phyloP scores from a whole-genome alignment of 2,888 invertebrate species.

The Cerceris ruficornis region DNA sequence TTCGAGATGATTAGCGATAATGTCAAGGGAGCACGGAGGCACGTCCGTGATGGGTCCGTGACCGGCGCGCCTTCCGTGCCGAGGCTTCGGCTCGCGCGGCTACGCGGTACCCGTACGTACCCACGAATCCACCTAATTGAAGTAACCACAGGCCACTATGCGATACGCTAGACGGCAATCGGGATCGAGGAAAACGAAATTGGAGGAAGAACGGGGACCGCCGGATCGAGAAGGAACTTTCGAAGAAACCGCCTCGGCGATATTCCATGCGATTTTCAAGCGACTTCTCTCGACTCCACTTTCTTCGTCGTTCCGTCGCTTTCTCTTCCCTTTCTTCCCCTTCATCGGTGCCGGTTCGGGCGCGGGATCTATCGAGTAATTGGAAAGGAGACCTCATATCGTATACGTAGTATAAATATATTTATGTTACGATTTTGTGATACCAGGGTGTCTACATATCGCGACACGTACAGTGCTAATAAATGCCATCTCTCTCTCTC shows the following conservation, averaged over 20 bases:
- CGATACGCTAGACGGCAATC: conserved; percentile 64
- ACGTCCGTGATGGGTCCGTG: conserved; percentile 76
- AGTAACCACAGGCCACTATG: conserved; percentile 80
- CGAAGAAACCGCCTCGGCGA: conserved; percentile 55
- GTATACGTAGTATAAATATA: conserved; percentile 65
- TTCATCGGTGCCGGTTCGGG: neutral
- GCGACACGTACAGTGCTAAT: conserved; percentile 60
- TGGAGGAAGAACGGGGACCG: neutral
- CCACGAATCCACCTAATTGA: conserved; percentile 80
- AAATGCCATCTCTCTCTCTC: conserved; percentile 49
- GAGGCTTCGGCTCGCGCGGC: conserved; percentile 47
- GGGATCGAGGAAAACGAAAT: conserved; percentile 39
- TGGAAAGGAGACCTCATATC: conserved; percentile 8
- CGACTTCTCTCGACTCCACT: conserved; percentile 73
- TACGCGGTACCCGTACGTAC: conserved; percentile 60
- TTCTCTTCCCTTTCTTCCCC: neutral
- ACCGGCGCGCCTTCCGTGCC: conserved; percentile 65
- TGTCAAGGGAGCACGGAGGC: conserved; percentile 73
- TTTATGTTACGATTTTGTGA: conserved; percentile 61
- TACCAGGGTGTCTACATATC: conserved; percentile 53
- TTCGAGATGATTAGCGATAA: conserved; percentile 77
- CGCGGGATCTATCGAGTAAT: neutral
- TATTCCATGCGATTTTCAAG: conserved; percentile 77
- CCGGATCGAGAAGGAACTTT: too few relatives aligned
- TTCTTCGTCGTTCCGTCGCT: conserved; percentile 68